Percentiles rank a stretch among this genome's conserved stretches.
These are phyloP conservation scores for Oasisia sp. DNA, from an alignment of 2,888 invertebrate genomes.

Conservation along the genomic window DNA sequence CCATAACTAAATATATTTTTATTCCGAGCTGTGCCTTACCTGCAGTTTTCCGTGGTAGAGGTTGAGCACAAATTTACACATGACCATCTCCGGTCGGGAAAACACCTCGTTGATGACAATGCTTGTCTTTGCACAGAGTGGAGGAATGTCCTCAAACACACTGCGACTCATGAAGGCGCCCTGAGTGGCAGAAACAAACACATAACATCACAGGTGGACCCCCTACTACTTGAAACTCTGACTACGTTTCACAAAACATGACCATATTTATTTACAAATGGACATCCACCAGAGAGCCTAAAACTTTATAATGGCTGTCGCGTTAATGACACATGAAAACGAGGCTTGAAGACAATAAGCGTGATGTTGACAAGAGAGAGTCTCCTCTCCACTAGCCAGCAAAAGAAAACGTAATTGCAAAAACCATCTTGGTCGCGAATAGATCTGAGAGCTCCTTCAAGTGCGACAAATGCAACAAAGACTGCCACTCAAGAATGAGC, in stretches of 20 bases:
- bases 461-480: too few species aligned
- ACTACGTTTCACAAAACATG: not conserved
- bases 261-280: not conserved
- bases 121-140: conserved; percentile 87
- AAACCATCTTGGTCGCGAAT: too few species aligned
- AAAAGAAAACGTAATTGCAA: too few species aligned
- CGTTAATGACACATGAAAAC: not conserved
- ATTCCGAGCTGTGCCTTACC: conserved; percentile 48
- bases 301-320: too few species aligned
- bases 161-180: conserved; percentile 87
- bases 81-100: conserved; percentile 93
- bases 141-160: conserved; percentile 89
- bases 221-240: not conserved
- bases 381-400: too few species aligned
- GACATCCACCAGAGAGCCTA: not conserved
- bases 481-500: too few species aligned
- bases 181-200: conserved; percentile 68
- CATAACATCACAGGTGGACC: not conserved
- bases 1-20: not conserved
- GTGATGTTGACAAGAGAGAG: too few species aligned
- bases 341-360: not conserved
- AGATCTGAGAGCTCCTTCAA: too few species aligned
- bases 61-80: conserved; percentile 96
- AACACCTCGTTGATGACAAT: conserved; percentile 82
- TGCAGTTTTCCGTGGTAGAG: conserved; percentile 87